Evolutionary conservation across 2,888 invertebrate genomes (phyloP).

Genomic region (Pasiphila rectangulata): DNA sequence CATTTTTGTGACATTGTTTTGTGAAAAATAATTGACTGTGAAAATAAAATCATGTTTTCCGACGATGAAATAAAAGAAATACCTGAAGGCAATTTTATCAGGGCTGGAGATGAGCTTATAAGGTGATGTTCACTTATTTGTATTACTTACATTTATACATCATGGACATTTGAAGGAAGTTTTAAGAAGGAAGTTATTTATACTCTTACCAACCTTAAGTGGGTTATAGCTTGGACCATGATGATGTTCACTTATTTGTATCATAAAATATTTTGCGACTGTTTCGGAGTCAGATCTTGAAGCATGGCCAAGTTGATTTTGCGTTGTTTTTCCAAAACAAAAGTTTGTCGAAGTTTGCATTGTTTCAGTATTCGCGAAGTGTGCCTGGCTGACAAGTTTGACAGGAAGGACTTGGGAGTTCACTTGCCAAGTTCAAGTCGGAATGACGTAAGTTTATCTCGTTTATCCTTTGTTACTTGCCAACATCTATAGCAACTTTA

Average conservation of each 20-base stretch:
- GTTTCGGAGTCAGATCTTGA: slow-evolving; percentile 41
- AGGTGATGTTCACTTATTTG: slow-evolving; percentile 49
- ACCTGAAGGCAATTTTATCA: slow-evolving; percentile 62
- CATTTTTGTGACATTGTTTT: slow-evolving; percentile 69
- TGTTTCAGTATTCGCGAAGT: slow-evolving; percentile 69
- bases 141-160: too few species aligned
- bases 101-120: slow-evolving; percentile 72
- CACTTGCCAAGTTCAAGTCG: slow-evolving; percentile 52
- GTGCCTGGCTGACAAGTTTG: slow-evolving; percentile 68
- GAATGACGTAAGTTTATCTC: slow-evolving; percentile 56
- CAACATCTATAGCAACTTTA: slow-evolving; percentile 9
- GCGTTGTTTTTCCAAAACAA: slow-evolving; percentile 38
- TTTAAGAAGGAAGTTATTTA: too few species aligned
- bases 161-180: too few species aligned
- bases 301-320: slow-evolving; percentile 54
- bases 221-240: too few species aligned
- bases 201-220: too few species aligned
- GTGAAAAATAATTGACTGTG: slow-evolving; percentile 72
- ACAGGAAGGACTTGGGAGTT: slow-evolving; percentile 61
- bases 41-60: slow-evolving; percentile 75
- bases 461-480: slow-evolving; percentile 13
- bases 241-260: slow-evolving; percentile 30
- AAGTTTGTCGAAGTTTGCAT: slow-evolving; percentile 33
- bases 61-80: slow-evolving; percentile 76
- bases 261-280: slow-evolving; percentile 32